phyloP scores from a whole-genome alignment of 2,888 invertebrate species.

The Agonopterix heracliana region DNA sequence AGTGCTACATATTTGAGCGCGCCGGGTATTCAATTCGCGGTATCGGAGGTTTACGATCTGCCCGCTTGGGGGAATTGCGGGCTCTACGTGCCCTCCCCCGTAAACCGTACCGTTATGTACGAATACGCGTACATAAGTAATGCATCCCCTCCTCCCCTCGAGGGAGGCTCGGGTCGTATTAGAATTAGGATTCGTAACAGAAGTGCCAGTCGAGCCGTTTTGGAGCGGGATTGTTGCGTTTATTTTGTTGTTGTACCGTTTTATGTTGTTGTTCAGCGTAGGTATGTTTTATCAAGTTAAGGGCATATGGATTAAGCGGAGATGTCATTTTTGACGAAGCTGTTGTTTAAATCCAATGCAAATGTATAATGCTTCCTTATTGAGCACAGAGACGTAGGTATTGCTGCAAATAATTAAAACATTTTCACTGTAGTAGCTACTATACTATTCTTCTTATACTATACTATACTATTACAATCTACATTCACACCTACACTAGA shows the following conservation, averaged over 20 bases:
- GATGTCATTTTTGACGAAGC: too few species aligned
- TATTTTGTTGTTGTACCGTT: slow-evolving; percentile 26
- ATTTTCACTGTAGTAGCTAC: too few species aligned
- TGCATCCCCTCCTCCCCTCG: slow-evolving; percentile 38
- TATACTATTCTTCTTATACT: too few species aligned
- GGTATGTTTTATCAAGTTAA: too few species aligned
- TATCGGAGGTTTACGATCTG: slow-evolving; percentile 71
- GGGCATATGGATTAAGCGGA: too few species aligned
- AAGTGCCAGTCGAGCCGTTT: slow-evolving; percentile 38
- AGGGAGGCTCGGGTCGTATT: slow-evolving; percentile 48
- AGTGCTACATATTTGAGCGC: slow-evolving; percentile 52
- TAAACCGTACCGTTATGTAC: slow-evolving; percentile 41
- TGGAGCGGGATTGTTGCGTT: slow-evolving; percentile 32
- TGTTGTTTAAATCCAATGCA: too few species aligned
- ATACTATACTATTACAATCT: too few species aligned
- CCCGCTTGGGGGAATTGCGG: slow-evolving; percentile 71
- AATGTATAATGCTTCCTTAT: too few species aligned
- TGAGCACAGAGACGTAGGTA: too few species aligned
- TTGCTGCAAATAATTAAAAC: too few species aligned
- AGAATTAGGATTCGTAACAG: slow-evolving; percentile 66
- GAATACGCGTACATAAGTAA: slow-evolving; percentile 57
- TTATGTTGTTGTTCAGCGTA: slow-evolving; percentile 1
- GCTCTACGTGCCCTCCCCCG: slow-evolving; percentile 59
- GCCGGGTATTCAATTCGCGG: slow-evolving; percentile 67
- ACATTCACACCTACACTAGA: too few species aligned